These are phyloP conservation scores for Aporophyla lueneburgensis DNA, from an alignment of 2,888 invertebrate species.

Conservation along the genomic window DNA sequence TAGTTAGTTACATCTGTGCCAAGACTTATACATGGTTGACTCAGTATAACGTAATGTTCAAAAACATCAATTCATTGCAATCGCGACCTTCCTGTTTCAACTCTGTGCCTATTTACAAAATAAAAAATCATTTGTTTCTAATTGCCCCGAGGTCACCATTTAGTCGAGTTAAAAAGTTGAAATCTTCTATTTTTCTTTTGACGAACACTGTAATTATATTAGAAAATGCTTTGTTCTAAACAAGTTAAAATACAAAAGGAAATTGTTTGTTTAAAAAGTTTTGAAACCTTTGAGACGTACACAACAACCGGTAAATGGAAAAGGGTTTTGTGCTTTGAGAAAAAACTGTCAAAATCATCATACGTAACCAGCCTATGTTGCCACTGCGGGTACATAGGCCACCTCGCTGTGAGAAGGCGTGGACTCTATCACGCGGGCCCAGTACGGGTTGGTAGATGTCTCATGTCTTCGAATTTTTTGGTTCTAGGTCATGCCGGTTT, in stretches of 20 bases:
- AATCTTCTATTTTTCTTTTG: constrained; percentile 39
- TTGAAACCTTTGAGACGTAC: constrained; percentile 29
- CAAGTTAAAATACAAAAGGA: constrained; percentile 18
- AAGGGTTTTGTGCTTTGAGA: not conserved
- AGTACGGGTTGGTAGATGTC: too few species aligned
- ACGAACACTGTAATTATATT: constrained; percentile 48
- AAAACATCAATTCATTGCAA: not conserved
- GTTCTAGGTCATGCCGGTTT: too few species aligned
- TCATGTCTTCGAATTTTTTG: too few species aligned
- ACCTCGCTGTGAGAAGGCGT: too few species aligned
- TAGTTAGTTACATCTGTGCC: not conserved
- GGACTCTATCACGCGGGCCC: too few species aligned
- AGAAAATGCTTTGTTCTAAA: constrained; percentile 45
- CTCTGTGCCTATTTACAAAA: constrained; percentile 19
- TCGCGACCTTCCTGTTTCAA: constrained; percentile 17
- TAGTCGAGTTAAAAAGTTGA: constrained; percentile 42
- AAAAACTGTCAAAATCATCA: not conserved
- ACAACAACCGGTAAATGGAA: constrained; percentile 12
- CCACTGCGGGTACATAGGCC: too few species aligned
- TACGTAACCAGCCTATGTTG: too few species aligned
- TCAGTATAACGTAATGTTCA: not conserved
- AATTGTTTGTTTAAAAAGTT: constrained; percentile 25
- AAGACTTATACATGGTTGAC: not conserved
- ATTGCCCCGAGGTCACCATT: constrained; percentile 39
- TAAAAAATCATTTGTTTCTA: constrained; percentile 25